Evolutionary conservation across 2,888 invertebrate genomes (phyloP), one percentile per base, ranked within the genome.

Genomic region (Microplitis manilae): DNA sequence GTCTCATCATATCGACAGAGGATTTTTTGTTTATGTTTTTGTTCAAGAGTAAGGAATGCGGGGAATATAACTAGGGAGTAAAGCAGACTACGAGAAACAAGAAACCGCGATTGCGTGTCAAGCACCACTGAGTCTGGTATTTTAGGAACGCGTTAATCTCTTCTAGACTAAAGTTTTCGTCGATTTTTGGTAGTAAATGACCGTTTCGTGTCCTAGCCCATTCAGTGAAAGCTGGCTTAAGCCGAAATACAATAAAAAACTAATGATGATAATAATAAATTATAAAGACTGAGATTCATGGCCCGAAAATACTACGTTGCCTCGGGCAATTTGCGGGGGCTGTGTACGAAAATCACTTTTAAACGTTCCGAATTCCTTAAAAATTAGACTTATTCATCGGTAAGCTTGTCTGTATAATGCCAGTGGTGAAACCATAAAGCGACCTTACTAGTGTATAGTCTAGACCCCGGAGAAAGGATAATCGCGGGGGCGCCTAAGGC

Each of bases 341-440:
- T 79, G 80, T 71, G 68, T 73, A 72, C 77, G 60, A 77, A 79
- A 81, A 79, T 77, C 65, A 73, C 70, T 60, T 64, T 76, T 79
- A 83, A 83, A 80, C 79, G 81, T 76, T 77, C 77, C 70, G 79
- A 76, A 83, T 82, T 77, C 83, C 77, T 79, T 73, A 60, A 68
- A 83, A 84, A 84, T 84, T 83, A 81, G 81, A 73, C 40, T 67
- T 39, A 83, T 84, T 84, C 84, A 83, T 83, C 82, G 83, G 83
- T 84, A 83, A 81, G 13, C 50, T 30, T 30, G 30, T 79, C 40
- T 6, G 30, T 30, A 73, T 73, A 73, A 73, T 73, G 41, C 30
- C 50, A 17, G 65, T 41, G 64, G n/a, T 61, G 73, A 40, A 65
- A 62, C 62, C 7, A 39, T 50, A 50, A 50, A 50, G 6, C 17